Conservation (phyloP, 2,888 invertebrate species). For the Pristionchus exspectatus region DNA sequence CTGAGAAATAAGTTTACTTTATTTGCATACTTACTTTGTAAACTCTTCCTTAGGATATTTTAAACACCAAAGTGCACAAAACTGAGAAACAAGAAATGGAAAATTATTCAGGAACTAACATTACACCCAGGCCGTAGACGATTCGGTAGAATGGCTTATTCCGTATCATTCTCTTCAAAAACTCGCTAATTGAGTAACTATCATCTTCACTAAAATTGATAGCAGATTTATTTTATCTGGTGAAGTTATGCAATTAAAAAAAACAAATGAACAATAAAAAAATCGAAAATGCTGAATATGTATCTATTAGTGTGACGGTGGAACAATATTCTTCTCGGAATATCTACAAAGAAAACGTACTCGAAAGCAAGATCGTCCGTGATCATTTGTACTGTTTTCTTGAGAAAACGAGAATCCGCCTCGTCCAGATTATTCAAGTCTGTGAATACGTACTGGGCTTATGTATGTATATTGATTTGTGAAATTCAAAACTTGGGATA, state of each 20-base stretch:
- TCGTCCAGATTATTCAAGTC: background rate
- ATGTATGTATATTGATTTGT: too few relatives aligned
- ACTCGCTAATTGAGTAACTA: background rate
- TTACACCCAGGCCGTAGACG: background rate
- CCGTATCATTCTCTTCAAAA: background rate
- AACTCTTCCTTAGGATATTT: background rate
- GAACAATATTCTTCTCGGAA: too few relatives aligned
- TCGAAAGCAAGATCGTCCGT: conserved; percentile 21
- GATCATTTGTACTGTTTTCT: conserved; percentile 15
- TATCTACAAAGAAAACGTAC: background rate
- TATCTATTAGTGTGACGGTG: too few relatives aligned
- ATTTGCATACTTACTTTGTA: background rate
- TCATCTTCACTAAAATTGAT: background rate
- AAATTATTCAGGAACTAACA: background rate
- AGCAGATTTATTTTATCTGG: background rate
- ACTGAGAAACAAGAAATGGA: background rate
- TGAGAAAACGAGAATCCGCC: background rate
- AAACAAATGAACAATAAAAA: background rate
- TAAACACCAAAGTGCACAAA: background rate
- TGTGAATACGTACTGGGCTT: background rate
- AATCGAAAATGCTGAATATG: background rate
- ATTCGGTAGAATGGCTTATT: conserved; percentile 16
- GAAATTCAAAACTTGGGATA: too few relatives aligned
- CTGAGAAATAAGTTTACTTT: background rate
- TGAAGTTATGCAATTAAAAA: background rate